Evolutionary conservation across 2,797 vertebrate species (phyloP).

Genomic region (Perodicticus potto): DNA sequence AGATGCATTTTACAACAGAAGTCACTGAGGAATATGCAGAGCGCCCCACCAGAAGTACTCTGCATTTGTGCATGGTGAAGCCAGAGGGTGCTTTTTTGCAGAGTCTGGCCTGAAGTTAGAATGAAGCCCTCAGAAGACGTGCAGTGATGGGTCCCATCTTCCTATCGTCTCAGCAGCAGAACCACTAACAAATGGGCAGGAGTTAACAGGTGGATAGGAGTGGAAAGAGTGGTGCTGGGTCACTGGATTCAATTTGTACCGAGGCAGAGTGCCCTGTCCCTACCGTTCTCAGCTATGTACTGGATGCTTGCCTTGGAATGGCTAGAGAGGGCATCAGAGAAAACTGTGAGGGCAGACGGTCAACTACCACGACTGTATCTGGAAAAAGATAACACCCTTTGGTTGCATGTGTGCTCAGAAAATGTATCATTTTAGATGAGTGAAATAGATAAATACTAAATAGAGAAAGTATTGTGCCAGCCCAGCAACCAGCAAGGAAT

Average conservation of each 20-base stretch:
- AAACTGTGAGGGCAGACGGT: not conserved
- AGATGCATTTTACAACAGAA: not conserved
- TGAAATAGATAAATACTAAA: conserved; percentile 9
- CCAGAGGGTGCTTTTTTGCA: not conserved
- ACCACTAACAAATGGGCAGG: not conserved
- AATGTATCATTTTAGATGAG: conserved; percentile 59
- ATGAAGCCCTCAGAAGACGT: not conserved
- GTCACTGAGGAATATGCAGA: rapidly evolving
- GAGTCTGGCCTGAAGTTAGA: not conserved
- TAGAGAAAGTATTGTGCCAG: not conserved
- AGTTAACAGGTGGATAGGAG: not conserved
- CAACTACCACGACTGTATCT: not conserved
- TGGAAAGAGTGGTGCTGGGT: not conserved
- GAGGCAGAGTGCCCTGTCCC: not conserved
- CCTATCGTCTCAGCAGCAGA: rapidly evolving
- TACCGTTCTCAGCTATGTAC: not conserved
- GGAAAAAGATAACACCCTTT: not conserved
- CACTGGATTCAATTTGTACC: not conserved
- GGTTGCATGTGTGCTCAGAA: not conserved
- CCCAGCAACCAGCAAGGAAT: not conserved
- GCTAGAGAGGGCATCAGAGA: not conserved
- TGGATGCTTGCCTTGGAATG: not conserved
- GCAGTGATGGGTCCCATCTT: not conserved
- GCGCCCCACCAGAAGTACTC: not conserved
- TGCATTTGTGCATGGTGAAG: not conserved